Evolutionary conservation across 2,113 vertebrate genomes (phyloP).

Genomic region (Neoarius graeffei): DNA sequence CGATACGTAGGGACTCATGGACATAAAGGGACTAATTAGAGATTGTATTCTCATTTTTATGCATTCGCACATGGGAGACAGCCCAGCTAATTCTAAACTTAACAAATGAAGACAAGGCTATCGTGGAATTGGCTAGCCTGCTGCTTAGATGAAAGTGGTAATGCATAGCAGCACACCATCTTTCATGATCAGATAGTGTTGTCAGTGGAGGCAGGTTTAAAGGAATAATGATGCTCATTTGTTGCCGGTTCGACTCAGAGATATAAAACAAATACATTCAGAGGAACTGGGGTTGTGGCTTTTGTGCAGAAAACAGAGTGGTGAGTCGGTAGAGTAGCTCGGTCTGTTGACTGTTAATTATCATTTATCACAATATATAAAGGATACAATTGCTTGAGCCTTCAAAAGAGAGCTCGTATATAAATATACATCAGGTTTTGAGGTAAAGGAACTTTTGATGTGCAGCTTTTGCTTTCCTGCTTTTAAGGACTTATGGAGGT

Average conservation of each 20-base stretch:
- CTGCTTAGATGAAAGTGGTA: conserved; percentile 36
- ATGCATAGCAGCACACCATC: conserved; percentile 28
- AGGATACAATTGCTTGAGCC: background rate
- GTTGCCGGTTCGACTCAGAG: background rate
- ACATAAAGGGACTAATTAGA: conserved; percentile 45
- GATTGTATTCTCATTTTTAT: conserved; percentile 40
- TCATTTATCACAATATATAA: conserved; percentile 5
- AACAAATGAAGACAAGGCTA: conserved; percentile 37
- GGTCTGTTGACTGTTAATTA: background rate
- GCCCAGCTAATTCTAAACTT: conserved; percentile 31
- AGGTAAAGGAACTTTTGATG: background rate
- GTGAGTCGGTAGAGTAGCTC: background rate
- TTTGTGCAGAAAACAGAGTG: background rate
- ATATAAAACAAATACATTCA: background rate
- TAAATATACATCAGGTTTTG: background rate
- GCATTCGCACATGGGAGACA: conserved; percentile 18
- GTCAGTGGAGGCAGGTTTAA: conserved; percentile 19
- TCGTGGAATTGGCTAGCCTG: conserved; percentile 8
- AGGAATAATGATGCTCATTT: conserved; percentile 37
- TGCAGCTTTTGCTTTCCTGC: background rate
- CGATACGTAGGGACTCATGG: conserved; percentile 52
- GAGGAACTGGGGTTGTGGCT: background rate
- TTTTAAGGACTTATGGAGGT: conserved; percentile 23
- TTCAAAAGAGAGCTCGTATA: background rate
- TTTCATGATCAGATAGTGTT: conserved; percentile 32